Base-by-base conservation (phyloP, 2,797 vertebrate species). In the Gymnothorax reevesii region DNA sequence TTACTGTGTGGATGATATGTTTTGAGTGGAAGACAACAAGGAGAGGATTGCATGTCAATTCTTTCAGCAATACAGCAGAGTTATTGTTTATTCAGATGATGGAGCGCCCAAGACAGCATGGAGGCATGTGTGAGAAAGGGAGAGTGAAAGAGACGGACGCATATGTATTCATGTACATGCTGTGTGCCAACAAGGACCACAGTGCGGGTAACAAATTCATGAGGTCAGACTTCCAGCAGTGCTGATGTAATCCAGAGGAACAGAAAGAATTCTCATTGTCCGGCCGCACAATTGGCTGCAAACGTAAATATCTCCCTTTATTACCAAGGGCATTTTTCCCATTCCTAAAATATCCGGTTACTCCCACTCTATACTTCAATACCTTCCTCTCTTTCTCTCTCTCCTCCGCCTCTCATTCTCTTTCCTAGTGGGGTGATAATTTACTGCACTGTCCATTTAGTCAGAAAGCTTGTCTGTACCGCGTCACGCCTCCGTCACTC, bases 51-150 rank as follows among this genome's bases (percentile, higher is more conserved):
- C 88, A 90, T 90, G 90, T 94, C 91, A 91, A 92, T 90, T 88
- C 92, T 89, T 90, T 92, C 85, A 89, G 88, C 91, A 87, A 84
- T 90, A 91, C 90, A 90, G 89, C 92, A 89, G 89, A 93, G 87
- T 91, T 92, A 92, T 93, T 94, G 93, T 94, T 91, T 90, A 92
- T 92, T 94, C 91, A 91, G 89, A 75, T 60, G 27, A 60, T 27
- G n/a, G 69, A 59, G 20, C 20, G 75, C 54, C 25, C 6, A 57
- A 69, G 52, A 15, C 86, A 88, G 87, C 85, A 87, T 75, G 84
- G 86, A 90, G 89, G 90, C 86, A 91, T 90, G 90, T 86, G 89
- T 87, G 69, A 33, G 25, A 86, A 84, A 86, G 87, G 57, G 85
- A 57, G 57, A 85, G 82, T 64, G 83, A 62, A 87, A 73, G 62